Conservation (phyloP, 1,140 invertebrate genomes). For the Thrips palmi region DNA sequence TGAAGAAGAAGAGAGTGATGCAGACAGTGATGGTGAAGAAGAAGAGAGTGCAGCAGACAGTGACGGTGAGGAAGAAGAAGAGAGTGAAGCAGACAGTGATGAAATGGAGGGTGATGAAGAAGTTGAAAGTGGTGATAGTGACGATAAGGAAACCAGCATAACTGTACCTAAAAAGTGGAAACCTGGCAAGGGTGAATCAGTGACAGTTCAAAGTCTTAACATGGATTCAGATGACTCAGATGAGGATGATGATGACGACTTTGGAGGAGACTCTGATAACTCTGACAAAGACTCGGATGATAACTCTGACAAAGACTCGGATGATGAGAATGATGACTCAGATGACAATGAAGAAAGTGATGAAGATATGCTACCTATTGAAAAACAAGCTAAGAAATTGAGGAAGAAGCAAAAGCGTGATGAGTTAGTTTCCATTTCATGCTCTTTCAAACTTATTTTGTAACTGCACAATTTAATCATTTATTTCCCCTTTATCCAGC, state of each 20-base stretch:
- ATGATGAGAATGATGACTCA: slow-evolving; percentile 19
- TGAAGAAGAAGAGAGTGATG: slow-evolving; percentile 18
- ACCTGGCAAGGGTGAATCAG: no score
- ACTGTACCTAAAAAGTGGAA: no score
- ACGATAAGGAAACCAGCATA: no score
- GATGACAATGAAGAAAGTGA: slow-evolving; percentile 30
- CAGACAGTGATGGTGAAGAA: slow-evolving; percentile 20
- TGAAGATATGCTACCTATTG: slow-evolving; percentile 63
- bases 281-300: not conserved
- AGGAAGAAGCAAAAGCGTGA: slow-evolving; percentile 51
- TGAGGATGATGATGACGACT: no score
- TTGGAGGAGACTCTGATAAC: not conserved
- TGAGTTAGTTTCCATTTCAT: slow-evolving; percentile 23
- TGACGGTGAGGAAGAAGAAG: slow-evolving; percentile 26
- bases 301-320: slow-evolving; percentile 3
- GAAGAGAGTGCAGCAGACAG: slow-evolving; percentile 37
- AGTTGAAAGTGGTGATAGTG: no score
- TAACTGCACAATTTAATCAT: slow-evolving; percentile 10
- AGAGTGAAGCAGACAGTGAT: slow-evolving; percentile 39
- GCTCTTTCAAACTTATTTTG: slow-evolving; percentile 8
- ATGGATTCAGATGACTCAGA: no score
- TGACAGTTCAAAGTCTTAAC: no score
- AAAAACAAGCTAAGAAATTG: slow-evolving; percentile 65
- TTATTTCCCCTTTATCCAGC: slow-evolving; percentile 22
- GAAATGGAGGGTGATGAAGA: slow-evolving; percentile 26